Percentiles rank a stretch among this genome's conserved stretches.
phyloP scores from a whole-genome alignment of 1,140 invertebrate genomes.

The Brachionus asplanchnoidis region DNA sequence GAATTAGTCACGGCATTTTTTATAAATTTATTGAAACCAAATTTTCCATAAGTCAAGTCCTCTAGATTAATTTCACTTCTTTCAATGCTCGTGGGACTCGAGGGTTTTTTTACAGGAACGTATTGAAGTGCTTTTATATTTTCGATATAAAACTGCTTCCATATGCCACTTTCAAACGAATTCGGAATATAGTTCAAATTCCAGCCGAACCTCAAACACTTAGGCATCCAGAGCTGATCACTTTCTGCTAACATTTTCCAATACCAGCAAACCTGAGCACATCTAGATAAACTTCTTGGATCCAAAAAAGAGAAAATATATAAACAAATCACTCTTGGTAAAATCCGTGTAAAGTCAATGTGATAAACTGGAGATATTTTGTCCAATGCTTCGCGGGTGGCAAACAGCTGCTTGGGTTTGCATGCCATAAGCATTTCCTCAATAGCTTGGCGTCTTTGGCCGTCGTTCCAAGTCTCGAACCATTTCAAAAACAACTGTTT shows the following conservation, averaged over 20 bases:
- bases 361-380: constrained; percentile 40
- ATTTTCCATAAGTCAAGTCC: constrained; percentile 23
- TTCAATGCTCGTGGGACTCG: neutral
- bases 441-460: neutral
- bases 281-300: constrained; percentile 52
- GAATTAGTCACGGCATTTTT: neutral
- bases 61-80: constrained; percentile 37
- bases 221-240: constrained; percentile 57
- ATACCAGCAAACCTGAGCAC: constrained; percentile 47
- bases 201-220: constrained; percentile 55
- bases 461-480: constrained; percentile 41
- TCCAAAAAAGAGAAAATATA: constrained; percentile 57
- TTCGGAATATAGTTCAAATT: constrained; percentile 51
- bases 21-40: constrained; percentile 37
- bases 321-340: constrained; percentile 54
- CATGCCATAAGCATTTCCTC: constrained; percentile 27
- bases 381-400: constrained; percentile 1
- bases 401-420: constrained; percentile 34
- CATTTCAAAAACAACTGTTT: constrained; percentile 40
- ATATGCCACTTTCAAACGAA: constrained; percentile 54
- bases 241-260: constrained; percentile 9
- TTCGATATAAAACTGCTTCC: constrained; percentile 57
- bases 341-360: constrained; percentile 52
- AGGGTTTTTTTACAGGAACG: constrained; percentile 4
- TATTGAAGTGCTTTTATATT: constrained; percentile 47